Percentiles rank a stretch among this genome's conserved stretches.
phyloP scores from a whole-genome alignment of 2,113 vertebrate genomes.

The Oriolus oriolus region DNA sequence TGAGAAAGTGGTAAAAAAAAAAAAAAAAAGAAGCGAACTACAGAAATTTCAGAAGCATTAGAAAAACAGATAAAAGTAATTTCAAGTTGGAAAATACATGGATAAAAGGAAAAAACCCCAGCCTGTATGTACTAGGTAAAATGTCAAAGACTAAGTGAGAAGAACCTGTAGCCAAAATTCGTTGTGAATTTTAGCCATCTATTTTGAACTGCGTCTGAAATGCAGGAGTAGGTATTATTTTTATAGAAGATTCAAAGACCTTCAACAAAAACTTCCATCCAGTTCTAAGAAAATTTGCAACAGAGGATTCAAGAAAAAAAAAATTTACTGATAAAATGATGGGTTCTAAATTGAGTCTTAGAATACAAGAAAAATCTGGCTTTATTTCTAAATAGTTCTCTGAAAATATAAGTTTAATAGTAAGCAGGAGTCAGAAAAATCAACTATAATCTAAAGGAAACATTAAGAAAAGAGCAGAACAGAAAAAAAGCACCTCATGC shows the following conservation, averaged over 20 bases:
- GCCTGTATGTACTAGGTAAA: not conserved
- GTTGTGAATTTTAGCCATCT: not conserved
- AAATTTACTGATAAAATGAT: not conserved
- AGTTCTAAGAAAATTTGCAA: not conserved
- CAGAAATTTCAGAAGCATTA: not conserved
- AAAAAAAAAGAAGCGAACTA: not conserved
- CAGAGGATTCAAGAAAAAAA: not conserved
- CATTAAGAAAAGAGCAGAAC: not conserved
- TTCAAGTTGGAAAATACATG: not conserved
- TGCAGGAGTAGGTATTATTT: not conserved
- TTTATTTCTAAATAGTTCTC: not conserved
- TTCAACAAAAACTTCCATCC: not conserved
- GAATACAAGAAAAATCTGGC: not conserved
- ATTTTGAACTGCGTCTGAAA: not conserved
- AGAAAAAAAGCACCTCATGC: not conserved
- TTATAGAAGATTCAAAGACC: not conserved
- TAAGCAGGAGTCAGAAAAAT: not conserved
- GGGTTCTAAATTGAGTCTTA: not conserved
- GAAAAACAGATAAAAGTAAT: not conserved
- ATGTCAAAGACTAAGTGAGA: not conserved
- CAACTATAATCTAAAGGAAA: not conserved
- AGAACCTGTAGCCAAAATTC: not conserved
- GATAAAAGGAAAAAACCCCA: fast-evolving
- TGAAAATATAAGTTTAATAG: not conserved
- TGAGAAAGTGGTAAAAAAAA: not conserved